Base-by-base conservation (phyloP, 2,888 invertebrate species). In the Matsumyia berberina region DNA sequence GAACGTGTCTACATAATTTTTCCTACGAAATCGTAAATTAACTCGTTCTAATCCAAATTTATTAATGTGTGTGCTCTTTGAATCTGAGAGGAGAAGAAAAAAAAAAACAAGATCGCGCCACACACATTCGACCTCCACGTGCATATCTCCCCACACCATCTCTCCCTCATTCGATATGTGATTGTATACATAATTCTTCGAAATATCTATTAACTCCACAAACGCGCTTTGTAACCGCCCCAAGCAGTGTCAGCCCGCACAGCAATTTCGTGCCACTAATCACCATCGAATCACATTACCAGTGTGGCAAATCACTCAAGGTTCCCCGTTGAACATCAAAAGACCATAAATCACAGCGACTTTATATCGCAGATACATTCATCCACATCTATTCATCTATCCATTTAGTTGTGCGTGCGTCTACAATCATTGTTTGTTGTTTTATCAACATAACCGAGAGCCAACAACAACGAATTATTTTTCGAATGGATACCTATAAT, bases 301-400 rank as follows among this genome's bases (percentile, higher is more conserved):
- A 62, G 67, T 64, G 70, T 39, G 66, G 62, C 70, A 64, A 78
- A 78, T 78, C 78, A 70, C 70, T 78, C 70, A 78, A 70, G 78
- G 78, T 70, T 70, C 37, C 55, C 49, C 55, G 12, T 19, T 35
- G 44, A 62, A 70, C 62, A 78, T 69, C 69, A 62, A 70, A 78
- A 78, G 70, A 78, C 37, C 78, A 70, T 78, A 78, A 78, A 78
- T 78, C 78, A 78, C 77, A 33, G 15, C 74, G 49, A 53, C 58
- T 69, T 64, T 46, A 37, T 58, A 57, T 66, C 53, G 53, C 35
- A 31, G 51, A 72, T 60, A 70, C 60, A 53, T 51, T 39, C 37
- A 46, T 9, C 53, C 46, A 69, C 37, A 46, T 9, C 53, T 58
- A 69, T 55, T 24, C 33, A 66, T 17, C 57, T 55, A 64, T 58